These are phyloP conservation scores for Glareola pratincola DNA, from an alignment of 2,113 vertebrate genomes.

Conservation along the genomic window DNA sequence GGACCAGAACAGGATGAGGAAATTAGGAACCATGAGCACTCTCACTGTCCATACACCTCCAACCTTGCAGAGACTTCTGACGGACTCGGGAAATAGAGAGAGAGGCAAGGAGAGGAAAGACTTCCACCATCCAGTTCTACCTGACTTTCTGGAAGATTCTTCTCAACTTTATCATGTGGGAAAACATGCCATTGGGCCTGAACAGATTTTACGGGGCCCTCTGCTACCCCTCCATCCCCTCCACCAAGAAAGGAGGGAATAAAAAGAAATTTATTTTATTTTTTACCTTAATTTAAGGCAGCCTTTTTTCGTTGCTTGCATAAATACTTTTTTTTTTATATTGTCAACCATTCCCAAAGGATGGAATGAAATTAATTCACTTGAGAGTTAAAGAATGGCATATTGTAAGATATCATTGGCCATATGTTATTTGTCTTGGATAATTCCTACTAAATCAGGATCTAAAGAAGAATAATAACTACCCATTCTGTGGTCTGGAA, in stretches of 20 bases:
- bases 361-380: neutral
- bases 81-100: neutral
- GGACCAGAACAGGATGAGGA: neutral
- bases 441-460: neutral
- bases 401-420: neutral
- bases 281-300: neutral
- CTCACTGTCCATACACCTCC: neutral
- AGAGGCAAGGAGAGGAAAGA: neutral
- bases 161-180: neutral
- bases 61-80: neutral
- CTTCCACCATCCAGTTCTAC: neutral
- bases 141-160: neutral
- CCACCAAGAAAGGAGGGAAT: neutral
- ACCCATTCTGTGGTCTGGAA: neutral
- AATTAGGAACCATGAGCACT: neutral
- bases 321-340: neutral
- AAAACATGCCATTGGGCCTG: neutral
- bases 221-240: neutral
- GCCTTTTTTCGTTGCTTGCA: neutral
- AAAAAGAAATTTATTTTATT: neutral
- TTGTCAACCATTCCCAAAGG: neutral
- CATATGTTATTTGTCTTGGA: neutral
- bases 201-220: neutral
- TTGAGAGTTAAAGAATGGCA: neutral
- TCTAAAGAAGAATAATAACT: neutral